Evolutionary conservation across 2,797 vertebrate species (phyloP).

Genomic region (Mus spretus): DNA sequence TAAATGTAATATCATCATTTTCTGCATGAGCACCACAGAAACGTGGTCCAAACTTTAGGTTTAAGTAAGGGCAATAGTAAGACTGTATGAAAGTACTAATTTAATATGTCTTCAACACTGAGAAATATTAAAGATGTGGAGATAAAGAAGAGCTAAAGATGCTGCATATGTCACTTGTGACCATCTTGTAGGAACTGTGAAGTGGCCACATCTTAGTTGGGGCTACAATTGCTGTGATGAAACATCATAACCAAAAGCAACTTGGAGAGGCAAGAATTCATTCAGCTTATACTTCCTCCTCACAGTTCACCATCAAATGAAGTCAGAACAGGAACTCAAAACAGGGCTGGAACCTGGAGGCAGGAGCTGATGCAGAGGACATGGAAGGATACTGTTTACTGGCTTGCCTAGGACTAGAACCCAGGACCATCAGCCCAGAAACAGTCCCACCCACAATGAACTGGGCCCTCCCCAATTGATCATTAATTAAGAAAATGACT

Average conservation of each 20-base stretch:
- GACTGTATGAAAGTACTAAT: too few relatives aligned
- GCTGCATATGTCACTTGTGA: not conserved
- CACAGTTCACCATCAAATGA: not conserved
- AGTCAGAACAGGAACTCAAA: not conserved
- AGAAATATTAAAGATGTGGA: not conserved
- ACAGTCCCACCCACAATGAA: not conserved
- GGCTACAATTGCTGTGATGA: not conserved
- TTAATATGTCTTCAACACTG: not conserved
- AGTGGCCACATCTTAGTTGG: not conserved
- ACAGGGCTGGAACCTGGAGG: not conserved
- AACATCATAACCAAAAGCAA: not conserved
- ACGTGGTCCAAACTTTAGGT: not conserved
- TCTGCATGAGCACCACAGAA: not conserved
- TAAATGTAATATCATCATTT: slow-evolving; percentile 1
- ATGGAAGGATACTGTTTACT: not conserved
- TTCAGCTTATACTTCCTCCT: not conserved
- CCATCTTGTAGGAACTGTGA: not conserved
- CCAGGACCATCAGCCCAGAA: not conserved
- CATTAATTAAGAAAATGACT: not conserved
- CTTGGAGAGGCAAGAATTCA: not conserved
- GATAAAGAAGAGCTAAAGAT: not conserved
- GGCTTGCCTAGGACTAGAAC: not conserved
- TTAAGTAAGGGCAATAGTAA: not conserved
- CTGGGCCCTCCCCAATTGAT: not conserved
- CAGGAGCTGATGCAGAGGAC: not conserved